These are phyloP conservation scores for Junonia oenone DNA, from an alignment of 2,888 invertebrate genomes.

Conservation along the genomic window DNA sequence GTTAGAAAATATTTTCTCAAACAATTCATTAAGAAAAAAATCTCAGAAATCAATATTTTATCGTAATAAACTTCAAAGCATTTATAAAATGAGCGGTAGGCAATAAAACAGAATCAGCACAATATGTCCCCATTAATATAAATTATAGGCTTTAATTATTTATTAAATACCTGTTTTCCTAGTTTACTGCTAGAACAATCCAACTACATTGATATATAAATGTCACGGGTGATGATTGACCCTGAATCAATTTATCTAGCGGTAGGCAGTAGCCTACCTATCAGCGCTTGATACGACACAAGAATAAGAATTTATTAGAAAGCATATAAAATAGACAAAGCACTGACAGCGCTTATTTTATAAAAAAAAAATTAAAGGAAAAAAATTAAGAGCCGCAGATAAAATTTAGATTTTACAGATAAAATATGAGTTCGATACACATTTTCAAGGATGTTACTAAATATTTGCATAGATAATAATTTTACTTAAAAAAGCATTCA, in stretches of 20 bases:
- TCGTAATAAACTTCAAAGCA: not conserved
- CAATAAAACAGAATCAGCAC: not conserved
- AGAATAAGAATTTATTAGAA: not conserved
- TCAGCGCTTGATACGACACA: not conserved
- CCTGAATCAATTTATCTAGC: slow-evolving; percentile 15
- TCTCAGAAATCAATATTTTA: not conserved
- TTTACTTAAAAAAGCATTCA: not conserved
- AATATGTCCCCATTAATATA: slow-evolving; percentile 6
- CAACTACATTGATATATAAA: slow-evolving; percentile 14
- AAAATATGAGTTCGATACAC: not conserved
- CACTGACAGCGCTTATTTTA: not conserved
- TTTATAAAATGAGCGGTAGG: not conserved
- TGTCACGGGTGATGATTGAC: slow-evolving; percentile 19
- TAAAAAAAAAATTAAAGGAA: not conserved
- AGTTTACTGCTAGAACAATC: slow-evolving; percentile 9
- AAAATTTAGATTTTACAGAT: not conserved
- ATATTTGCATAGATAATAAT: not conserved
- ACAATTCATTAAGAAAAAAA: not conserved
- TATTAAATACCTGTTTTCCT: slow-evolving; percentile 22
- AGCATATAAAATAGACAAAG: not conserved
- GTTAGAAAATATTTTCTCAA: not conserved
- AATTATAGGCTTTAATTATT: slow-evolving; percentile 11
- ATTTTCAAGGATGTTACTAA: too few species aligned
- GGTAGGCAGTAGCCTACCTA: too few species aligned
- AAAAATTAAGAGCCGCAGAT: not conserved